A percentile compares a stretch with the other conserved stretches of the same genome.
phyloP scores from a whole-genome alignment of 2,113 vertebrate species.

The Tringa solitaria region DNA sequence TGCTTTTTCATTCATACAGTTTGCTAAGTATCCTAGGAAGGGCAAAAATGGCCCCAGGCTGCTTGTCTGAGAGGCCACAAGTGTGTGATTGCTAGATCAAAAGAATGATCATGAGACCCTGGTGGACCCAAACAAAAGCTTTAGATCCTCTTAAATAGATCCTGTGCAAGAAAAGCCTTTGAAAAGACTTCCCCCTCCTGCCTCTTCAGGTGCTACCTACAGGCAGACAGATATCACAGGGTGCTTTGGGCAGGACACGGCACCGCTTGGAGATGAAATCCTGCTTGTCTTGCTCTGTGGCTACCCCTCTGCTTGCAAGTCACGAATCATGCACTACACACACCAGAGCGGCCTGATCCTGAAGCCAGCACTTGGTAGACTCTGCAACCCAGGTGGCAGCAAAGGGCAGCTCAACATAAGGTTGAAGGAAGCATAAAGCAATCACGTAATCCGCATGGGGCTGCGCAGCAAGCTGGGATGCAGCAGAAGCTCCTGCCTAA shows the following conservation, averaged over 20 bases:
- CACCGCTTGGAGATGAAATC: neutral
- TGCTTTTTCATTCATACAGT: neutral
- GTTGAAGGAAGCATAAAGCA: neutral
- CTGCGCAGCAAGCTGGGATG: neutral
- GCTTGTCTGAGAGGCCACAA: neutral
- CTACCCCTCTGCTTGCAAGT: neutral
- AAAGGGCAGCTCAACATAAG: neutral
- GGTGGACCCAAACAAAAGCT: neutral
- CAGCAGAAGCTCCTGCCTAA: neutral
- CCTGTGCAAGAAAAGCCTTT: neutral
- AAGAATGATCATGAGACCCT: neutral
- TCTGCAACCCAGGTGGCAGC: slow-evolving; percentile 34
- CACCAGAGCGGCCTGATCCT: fast-evolving
- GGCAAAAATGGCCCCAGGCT: neutral
- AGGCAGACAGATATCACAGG: neutral
- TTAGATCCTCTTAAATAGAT: neutral
- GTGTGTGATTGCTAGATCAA: neutral
- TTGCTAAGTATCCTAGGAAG: neutral
- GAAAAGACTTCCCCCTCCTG: neutral
- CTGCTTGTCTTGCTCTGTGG: neutral
- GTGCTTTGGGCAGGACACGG: neutral
- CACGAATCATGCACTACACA: neutral
- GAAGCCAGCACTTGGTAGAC: neutral
- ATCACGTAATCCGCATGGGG: neutral
- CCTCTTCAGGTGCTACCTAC: neutral